phyloP scores from a whole-genome alignment of 2,113 vertebrate genomes.

The Syngnathus typhle region DNA sequence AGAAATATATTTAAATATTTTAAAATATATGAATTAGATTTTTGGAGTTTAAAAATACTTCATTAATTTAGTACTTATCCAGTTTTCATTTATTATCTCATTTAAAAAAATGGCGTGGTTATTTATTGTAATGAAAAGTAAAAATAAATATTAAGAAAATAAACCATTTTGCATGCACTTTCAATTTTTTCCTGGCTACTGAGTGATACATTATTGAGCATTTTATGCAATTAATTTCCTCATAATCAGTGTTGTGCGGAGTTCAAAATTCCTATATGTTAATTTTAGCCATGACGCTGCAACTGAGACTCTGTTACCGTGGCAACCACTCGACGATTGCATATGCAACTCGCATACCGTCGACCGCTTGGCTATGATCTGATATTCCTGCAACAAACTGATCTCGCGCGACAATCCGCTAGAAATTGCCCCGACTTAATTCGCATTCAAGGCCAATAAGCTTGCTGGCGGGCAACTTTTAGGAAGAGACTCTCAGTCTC shows the following conservation, averaged over 20 bases:
- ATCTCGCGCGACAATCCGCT: neutral
- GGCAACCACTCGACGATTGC: slow-evolving; percentile 27
- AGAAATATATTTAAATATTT: neutral
- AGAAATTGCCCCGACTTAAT: slow-evolving; percentile 7
- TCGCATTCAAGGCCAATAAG: neutral
- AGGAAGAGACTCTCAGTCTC: neutral
- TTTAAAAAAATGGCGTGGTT: neutral
- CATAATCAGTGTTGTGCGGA: slow-evolving; percentile 11
- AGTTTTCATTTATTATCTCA: neutral
- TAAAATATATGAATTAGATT: neutral
- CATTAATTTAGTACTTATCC: neutral
- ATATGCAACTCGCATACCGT: slow-evolving; percentile 24
- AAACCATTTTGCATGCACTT: too few relatives aligned
- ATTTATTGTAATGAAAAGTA: neutral
- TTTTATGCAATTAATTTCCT: neutral
- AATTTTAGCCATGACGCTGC: slow-evolving; percentile 24
- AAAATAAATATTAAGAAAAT: neutral
- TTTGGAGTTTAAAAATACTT: too few relatives aligned
- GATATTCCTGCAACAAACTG: slow-evolving; percentile 4
- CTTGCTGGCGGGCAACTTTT: neutral
- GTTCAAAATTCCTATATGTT: slow-evolving; percentile 25
- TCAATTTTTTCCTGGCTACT: neutral
- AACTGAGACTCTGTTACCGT: slow-evolving; percentile 37
- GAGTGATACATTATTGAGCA: neutral
- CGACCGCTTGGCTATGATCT: slow-evolving; percentile 27